Evolutionary conservation across 2,888 invertebrate genomes (phyloP), one percentile per base, ranked within the genome.

Genomic region (Mylabris sibirica): DNA sequence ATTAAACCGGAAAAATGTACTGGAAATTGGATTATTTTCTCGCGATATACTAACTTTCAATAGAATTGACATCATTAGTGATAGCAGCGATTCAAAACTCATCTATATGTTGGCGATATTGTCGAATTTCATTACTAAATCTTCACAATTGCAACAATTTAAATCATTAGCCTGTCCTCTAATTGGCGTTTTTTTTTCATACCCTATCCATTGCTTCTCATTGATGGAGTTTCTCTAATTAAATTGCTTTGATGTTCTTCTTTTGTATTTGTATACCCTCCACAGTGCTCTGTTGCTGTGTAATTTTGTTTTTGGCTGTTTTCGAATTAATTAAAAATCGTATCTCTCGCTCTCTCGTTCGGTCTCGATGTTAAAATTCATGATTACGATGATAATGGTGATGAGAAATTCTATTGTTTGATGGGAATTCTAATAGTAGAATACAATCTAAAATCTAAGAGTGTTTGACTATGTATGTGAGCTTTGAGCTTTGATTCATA

Each of bases 401-500:
- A 66, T 69, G 67, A 66, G 68, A 68, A 72, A 74, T 74, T 74
- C 71, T 71, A 69, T 66, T 72, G 71, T 69, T 35, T 64, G 35
- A n/a, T 53, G 61, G 66, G 9, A 67, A 64, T 62, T 67, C 62
- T 44, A 6, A 67, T 67, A 70, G 67, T 64, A 67, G 71, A 74
- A 59, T 71, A 62, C 57, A 64, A 69, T 69, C 70, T 67, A 66
- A 65, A 67, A 72, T 74, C 66, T 59, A 62, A 73, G 73, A 72
- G 41, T 5, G 17, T 44, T 44, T 44, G 41, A 41, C 41, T 63
- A 41, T 65, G 53, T 63, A 41, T 65, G 53, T 68, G 63, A 74
- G 74, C 74, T 73, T 74, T 77, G 76, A 76, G 73, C 73, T 75
- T 68, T 72, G 74, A 76, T 76, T 79, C 78, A 78, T 79, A 80